A percentile compares a stretch with the other conserved stretches of the same genome.
These are phyloP conservation scores for Dendrocincla tyrannina DNA, from an alignment of 2,797 vertebrate genomes.

Conservation along the genomic window DNA sequence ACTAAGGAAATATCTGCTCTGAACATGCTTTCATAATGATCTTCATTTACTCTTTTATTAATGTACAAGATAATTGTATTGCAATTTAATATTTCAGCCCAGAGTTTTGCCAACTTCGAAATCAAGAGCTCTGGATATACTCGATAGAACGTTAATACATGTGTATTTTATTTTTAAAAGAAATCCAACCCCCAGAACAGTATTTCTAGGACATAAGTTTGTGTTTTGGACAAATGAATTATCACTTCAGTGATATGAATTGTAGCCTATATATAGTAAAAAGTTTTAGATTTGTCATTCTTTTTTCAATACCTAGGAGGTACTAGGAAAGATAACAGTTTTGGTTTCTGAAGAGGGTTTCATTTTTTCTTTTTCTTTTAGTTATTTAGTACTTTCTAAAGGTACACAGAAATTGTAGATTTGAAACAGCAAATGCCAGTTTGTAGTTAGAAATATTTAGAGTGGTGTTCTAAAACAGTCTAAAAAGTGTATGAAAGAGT, in stretches of 20 bases:
- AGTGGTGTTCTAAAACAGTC: not conserved
- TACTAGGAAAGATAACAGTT: not conserved
- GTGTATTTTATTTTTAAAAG: not conserved
- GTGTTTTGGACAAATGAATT: not conserved
- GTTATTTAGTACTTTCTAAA: not conserved
- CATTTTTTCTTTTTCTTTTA: not conserved
- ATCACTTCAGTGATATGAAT: not conserved
- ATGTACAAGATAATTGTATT: not conserved
- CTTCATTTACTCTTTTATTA: not conserved
- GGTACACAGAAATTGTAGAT: not conserved
- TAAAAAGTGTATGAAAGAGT: not conserved
- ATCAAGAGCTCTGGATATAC: not conserved
- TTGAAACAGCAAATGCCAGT: not conserved
- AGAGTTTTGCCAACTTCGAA: not conserved
- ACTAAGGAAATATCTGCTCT: not conserved
- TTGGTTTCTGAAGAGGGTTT: not conserved
- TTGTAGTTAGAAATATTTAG: not conserved
- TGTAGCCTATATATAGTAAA: not conserved
- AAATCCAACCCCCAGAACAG: not conserved
- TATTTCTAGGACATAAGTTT: not conserved
- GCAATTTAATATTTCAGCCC: not conserved
- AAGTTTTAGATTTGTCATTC: not conserved
- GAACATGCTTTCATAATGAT: not conserved
- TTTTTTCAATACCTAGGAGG: not conserved
- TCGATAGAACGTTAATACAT: not conserved